phyloP scores from a whole-genome alignment of 1,140 invertebrate species.

The Dryas iulia region DNA sequence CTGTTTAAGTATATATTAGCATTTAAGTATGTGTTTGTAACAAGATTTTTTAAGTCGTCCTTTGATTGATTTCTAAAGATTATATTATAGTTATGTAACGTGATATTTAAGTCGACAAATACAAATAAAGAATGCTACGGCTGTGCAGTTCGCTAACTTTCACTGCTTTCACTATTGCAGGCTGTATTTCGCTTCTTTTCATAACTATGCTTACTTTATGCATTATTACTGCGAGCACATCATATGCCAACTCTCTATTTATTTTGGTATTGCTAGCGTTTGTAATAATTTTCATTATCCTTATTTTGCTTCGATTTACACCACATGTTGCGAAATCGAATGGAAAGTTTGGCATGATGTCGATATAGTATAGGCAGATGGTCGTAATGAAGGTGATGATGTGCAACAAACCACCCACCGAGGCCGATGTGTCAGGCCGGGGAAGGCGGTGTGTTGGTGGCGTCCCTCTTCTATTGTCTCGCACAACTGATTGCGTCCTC shows the following conservation, averaged over 20 bases:
- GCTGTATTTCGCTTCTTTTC: conserved; percentile 52
- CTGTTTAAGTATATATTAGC: too few species aligned
- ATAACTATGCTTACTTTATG: conserved; percentile 44
- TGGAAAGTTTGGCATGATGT: conserved; percentile 63
- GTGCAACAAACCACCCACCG: conserved; percentile 65
- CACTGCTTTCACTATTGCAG: conserved; percentile 72
- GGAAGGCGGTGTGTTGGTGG: conserved; percentile 54
- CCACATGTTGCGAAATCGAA: conserved; percentile 60
- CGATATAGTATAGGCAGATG: conserved; percentile 55
- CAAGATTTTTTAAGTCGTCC: background rate
- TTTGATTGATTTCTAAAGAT: background rate
- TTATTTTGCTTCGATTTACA: conserved; percentile 61
- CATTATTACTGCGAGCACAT: conserved; percentile 36
- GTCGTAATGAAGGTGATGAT: conserved; percentile 58
- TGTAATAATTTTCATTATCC: conserved; percentile 63
- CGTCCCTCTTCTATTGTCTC: conserved; percentile 56
- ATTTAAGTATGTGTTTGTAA: too few species aligned
- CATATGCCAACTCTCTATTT: conserved; percentile 68
- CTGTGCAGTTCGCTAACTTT: conserved; percentile 53
- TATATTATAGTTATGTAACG: background rate
- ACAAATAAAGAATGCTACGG: conserved; percentile 47
- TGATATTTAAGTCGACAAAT: conserved; percentile 14
- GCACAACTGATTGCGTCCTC: conserved; percentile 37
- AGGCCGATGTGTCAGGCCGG: conserved; percentile 46
- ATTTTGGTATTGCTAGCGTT: conserved; percentile 64